Evolutionary conservation across 2,797 vertebrate genomes (phyloP), one percentile per base, ranked within the genome.

Genomic region (Steatocranus sp.): DNA sequence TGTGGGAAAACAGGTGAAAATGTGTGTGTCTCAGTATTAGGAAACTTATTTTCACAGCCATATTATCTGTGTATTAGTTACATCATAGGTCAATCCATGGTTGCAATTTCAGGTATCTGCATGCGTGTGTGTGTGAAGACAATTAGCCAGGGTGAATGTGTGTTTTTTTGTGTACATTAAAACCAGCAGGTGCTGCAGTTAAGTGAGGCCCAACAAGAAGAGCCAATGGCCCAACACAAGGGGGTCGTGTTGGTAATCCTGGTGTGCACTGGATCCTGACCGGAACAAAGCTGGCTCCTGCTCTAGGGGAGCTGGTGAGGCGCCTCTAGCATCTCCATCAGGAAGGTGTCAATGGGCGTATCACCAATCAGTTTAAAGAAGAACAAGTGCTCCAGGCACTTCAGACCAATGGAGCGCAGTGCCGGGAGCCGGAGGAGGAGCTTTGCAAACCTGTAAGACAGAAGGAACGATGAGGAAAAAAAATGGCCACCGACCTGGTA

Each of bases 331-430:
- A 98, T 98, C 95, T 98, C 98, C 98, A 98, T 98, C 84, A 98
- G 96, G 93, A 98, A 98, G 89, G 97, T 98, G 96, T 98, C 98
- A 2, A 98, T 98, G 84, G 98, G 98, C 36, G 98, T 98, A 94
- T 98, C 98, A 1, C 98, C 98, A 6, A 98, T 98, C 88, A 98
- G 97, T 94, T 98, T 98, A 91, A 98, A 98, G 95, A 98, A 98
- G 95, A 98, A 98, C 89, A 98, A 97, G 93, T 98, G 98, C 95
- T 98, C 98, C 92, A 98, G 95, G 92, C 98, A 98, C 92, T 98
- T 98, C 5, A 98, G 95, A 82, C 98, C 97, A 4, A 98, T 97
- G 87, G 98, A 98, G 83, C 98, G 96, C 83, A 98, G 96, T 23
- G 98, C 98, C 1, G 98, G 98, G 63, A 99, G 97, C 32, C 98